These are phyloP conservation scores for Sphenodon punctatus DNA, from an alignment of 2,797 vertebrate species.

Conservation along the genomic window DNA sequence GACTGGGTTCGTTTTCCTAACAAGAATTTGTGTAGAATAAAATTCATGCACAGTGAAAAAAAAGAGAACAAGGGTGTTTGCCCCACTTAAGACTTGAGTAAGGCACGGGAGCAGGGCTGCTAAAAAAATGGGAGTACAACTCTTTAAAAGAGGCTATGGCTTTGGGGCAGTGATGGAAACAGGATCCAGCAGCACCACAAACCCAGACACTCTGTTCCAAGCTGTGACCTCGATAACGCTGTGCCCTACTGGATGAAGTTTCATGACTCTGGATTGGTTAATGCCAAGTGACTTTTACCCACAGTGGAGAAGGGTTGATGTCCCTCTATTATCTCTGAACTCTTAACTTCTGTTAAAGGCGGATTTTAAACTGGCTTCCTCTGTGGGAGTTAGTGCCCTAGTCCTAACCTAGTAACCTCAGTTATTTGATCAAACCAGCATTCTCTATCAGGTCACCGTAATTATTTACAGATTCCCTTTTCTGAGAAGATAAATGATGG, in stretches of 20 bases:
- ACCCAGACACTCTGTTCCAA: no score
- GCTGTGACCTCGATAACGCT: background rate
- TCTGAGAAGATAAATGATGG: conserved; percentile 62
- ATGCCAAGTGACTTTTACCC: background rate
- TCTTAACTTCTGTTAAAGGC: background rate
- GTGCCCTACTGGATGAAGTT: background rate
- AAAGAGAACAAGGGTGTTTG: background rate
- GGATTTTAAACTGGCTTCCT: conserved; percentile 43
- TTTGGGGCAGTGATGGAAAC: background rate
- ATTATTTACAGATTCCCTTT: conserved; percentile 66
- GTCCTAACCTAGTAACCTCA: conserved; percentile 55
- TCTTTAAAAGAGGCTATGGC: background rate
- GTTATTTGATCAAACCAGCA: conserved; percentile 36
- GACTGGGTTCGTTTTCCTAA: background rate
- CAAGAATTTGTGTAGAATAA: background rate
- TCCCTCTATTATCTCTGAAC: conserved; percentile 32
- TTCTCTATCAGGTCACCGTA: conserved; percentile 41
- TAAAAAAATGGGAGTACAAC: background rate
- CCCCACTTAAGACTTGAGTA: background rate
- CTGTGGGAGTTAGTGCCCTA: conserved; percentile 22
- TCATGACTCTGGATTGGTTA: background rate
- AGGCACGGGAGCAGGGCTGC: background rate
- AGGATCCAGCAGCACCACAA: background rate
- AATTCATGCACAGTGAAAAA: background rate
- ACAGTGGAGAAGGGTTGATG: conserved; percentile 23